These are phyloP conservation scores for Acridotheres tristis DNA, from an alignment of 2,797 vertebrate species.

Conservation along the genomic window DNA sequence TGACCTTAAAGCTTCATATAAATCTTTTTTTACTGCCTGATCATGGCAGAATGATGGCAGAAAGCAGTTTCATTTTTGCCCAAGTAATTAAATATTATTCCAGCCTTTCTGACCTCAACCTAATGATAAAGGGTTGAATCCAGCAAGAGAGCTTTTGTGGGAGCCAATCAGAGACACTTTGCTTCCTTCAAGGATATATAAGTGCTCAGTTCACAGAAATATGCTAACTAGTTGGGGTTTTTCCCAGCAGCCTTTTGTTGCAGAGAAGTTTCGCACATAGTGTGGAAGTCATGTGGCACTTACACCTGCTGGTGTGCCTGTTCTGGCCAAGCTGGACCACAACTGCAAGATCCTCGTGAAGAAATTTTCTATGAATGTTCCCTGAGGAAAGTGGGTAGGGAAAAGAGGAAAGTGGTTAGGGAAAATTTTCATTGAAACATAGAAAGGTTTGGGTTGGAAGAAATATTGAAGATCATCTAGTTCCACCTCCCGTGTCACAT, in stretches of 20 bases:
- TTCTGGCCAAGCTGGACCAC: neutral
- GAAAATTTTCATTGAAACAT: neutral
- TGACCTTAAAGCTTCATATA: neutral
- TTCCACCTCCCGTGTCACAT: neutral
- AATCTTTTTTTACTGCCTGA: neutral
- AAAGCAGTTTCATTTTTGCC: neutral
- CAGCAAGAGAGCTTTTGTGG: neutral
- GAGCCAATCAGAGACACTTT: neutral
- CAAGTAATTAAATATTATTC: neutral
- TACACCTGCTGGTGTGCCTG: neutral
- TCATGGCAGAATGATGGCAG: neutral
- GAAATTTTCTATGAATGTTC: neutral
- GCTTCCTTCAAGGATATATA: neutral
- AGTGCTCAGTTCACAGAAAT: neutral
- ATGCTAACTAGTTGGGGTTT: neutral
- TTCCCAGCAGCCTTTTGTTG: neutral
- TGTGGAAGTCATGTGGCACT: neutral
- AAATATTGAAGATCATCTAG: neutral
- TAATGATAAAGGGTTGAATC: neutral
- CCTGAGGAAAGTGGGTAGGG: neutral
- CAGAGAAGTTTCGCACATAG: neutral
- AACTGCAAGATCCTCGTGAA: neutral
- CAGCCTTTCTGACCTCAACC: neutral
- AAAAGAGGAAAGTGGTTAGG: neutral
- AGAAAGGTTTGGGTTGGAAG: neutral